Conservation (phyloP, 2,888 invertebrate species). For the Rhagium mordax region DNA sequence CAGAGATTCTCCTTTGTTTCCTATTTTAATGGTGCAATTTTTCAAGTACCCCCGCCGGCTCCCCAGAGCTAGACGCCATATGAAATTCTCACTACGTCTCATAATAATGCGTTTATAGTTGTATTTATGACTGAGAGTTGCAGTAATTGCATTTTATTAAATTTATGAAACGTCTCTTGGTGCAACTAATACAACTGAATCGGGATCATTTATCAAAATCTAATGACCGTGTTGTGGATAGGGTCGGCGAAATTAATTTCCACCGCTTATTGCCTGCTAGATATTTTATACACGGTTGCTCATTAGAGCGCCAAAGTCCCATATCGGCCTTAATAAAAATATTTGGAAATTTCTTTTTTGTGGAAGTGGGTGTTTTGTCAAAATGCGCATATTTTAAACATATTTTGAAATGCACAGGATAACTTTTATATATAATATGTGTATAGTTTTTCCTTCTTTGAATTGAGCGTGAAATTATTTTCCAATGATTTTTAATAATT, state of each 20-base stretch:
- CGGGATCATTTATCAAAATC: slow-evolving; percentile 33
- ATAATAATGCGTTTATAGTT: slow-evolving; percentile 38
- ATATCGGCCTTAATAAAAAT: too few relatives aligned
- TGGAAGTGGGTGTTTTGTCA: too few relatives aligned
- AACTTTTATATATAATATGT: too few relatives aligned
- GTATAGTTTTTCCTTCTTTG: too few relatives aligned
- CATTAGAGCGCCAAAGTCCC: too few relatives aligned
- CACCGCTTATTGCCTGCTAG: slow-evolving; percentile 11
- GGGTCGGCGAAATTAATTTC: slow-evolving; percentile 25
- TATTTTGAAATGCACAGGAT: too few relatives aligned
- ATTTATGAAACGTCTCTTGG: slow-evolving; percentile 36
- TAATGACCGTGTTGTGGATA: slow-evolving; percentile 8
- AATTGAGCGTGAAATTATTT: too few relatives aligned
- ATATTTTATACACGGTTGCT: not conserved
- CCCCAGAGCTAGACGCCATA: not conserved
- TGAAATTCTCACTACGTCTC: slow-evolving; percentile 24
- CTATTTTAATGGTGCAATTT: slow-evolving; percentile 20
- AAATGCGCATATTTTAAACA: too few relatives aligned
- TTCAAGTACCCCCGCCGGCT: slow-evolving; percentile 24
- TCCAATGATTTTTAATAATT: too few relatives aligned
- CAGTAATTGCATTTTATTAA: slow-evolving; percentile 37
- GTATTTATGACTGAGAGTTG: slow-evolving; percentile 32
- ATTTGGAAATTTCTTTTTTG: too few relatives aligned
- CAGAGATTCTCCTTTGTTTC: slow-evolving; percentile 44
- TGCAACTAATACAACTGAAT: slow-evolving; percentile 31